Evolutionary conservation across 92 coral and sea anemone genomes (phyloP).

Genomic region (Palythoa heliodiscus): DNA sequence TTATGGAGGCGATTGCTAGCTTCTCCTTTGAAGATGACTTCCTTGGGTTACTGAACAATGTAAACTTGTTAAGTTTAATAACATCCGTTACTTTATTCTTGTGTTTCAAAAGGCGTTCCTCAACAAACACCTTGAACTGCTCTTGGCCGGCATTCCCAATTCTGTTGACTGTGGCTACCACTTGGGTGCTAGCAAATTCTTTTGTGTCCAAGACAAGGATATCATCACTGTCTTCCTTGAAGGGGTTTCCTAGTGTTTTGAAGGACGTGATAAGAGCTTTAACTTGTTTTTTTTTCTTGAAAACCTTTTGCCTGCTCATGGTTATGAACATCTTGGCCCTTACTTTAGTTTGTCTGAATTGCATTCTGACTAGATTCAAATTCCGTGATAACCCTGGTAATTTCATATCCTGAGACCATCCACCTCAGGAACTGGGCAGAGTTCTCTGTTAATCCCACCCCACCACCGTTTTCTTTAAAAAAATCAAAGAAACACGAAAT

Average conservation of each 20-base stretch:
- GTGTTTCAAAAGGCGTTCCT: slow-evolving; percentile 40
- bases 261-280: neutral
- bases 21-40: slow-evolving; percentile 11
- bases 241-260: neutral
- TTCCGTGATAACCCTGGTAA: slow-evolving; percentile 32
- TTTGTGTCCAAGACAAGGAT: slow-evolving; percentile 42
- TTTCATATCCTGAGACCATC: slow-evolving; percentile 52
- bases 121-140: slow-evolving; percentile 29
- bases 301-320: slow-evolving; percentile 3
- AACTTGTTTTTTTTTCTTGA: slow-evolving; percentile 32
- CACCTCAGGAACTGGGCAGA: slow-evolving; percentile 45
- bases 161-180: slow-evolving; percentile 18
- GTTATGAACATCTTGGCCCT: neutral
- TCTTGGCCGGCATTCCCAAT: slow-evolving; percentile 23
- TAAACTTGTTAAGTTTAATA: slow-evolving; percentile 36
- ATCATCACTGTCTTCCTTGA: slow-evolving; percentile 37
- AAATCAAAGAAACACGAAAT: no score
- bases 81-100: slow-evolving; percentile 7
- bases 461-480: slow-evolving; percentile 45
- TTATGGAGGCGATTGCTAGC: slow-evolving; percentile 30
- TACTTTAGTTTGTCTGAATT: neutral
- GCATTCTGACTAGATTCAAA: slow-evolving; percentile 33
- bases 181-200: slow-evolving; percentile 11
- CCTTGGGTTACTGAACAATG: no score
- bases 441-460: slow-evolving; percentile 37